Percentiles rank a stretch among this genome's conserved stretches.
Evolutionary conservation across 2,797 vertebrate genomes (phyloP).

Genomic region (Iguana delicatissima): DNA sequence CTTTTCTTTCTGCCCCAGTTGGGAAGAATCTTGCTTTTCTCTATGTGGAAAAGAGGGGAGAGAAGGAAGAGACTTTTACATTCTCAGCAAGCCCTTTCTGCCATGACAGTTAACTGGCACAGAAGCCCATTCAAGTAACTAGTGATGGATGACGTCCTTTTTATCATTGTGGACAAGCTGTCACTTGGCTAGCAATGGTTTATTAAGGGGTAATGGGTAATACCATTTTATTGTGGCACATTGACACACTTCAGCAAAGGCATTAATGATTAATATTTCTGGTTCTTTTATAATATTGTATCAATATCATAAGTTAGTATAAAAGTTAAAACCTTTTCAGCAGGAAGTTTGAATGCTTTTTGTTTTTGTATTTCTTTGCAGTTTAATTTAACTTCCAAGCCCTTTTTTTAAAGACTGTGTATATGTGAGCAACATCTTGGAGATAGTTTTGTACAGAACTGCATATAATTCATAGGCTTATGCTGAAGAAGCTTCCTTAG

Average conservation of each 20-base stretch:
- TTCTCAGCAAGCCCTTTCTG: slow-evolving; percentile 3
- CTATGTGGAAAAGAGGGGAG: neutral
- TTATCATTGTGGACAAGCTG: neutral
- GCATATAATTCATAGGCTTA: neutral
- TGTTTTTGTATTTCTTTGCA: neutral
- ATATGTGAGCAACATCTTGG: too few relatives aligned
- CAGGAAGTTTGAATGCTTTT: too few relatives aligned
- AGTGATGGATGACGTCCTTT: neutral
- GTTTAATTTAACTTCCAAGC: neutral
- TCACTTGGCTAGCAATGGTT: neutral
- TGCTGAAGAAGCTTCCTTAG: neutral
- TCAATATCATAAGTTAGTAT: too few relatives aligned
- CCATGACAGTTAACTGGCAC: neutral
- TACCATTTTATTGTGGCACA: neutral
- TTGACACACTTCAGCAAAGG: neutral
- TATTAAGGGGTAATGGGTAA: neutral
- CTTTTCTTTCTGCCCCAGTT: neutral
- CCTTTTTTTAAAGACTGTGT: too few relatives aligned
- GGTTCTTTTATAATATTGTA: neutral
- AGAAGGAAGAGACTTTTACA: neutral
- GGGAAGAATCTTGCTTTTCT: neutral
- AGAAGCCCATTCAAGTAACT: slow-evolving; percentile 3
- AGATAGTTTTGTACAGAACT: neutral
- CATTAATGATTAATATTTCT: neutral
- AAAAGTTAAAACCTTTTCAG: too few relatives aligned